Evolutionary conservation across 2,888 invertebrate species (phyloP).

Genomic region (Celastrina argiolus): DNA sequence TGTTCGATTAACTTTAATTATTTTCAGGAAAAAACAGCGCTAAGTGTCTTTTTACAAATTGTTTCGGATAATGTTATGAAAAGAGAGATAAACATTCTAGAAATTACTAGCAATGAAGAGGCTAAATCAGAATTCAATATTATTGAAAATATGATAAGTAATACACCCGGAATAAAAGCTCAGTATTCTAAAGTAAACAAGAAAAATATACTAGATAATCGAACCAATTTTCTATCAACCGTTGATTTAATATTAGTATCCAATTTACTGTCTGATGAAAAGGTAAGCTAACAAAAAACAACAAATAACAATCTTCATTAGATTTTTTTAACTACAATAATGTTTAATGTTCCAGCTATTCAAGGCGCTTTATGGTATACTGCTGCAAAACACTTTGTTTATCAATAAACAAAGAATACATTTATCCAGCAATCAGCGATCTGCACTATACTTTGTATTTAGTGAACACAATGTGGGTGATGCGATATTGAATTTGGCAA

Average conservation of each 20-base stretch:
- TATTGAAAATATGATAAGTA: constrained; percentile 30
- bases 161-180: constrained; percentile 32
- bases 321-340: too few relatives aligned
- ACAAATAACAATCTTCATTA: too few relatives aligned
- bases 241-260: constrained; percentile 37
- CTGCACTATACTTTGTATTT: constrained; percentile 37
- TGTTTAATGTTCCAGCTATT: constrained; percentile 31
- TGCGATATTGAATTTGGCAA: constrained; percentile 30
- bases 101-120: constrained; percentile 33
- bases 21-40: constrained; percentile 36
- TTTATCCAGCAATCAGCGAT: constrained; percentile 30
- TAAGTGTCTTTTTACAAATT: constrained; percentile 41
- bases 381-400: constrained; percentile 40
- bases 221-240: constrained; percentile 27
- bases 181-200: constrained; percentile 26
- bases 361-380: constrained; percentile 35
- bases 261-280: constrained; percentile 37
- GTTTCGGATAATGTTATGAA: constrained; percentile 42
- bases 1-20: neutral
- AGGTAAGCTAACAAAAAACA: constrained; percentile 34
- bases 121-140: constrained; percentile 28
- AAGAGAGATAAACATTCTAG: constrained; percentile 35
- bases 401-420: constrained; percentile 36
- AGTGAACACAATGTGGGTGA: constrained; percentile 33
- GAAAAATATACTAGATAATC: constrained; percentile 26